Evolutionary conservation across 2,113 vertebrate genomes (phyloP).

Genomic region (Donacobius atricapilla): DNA sequence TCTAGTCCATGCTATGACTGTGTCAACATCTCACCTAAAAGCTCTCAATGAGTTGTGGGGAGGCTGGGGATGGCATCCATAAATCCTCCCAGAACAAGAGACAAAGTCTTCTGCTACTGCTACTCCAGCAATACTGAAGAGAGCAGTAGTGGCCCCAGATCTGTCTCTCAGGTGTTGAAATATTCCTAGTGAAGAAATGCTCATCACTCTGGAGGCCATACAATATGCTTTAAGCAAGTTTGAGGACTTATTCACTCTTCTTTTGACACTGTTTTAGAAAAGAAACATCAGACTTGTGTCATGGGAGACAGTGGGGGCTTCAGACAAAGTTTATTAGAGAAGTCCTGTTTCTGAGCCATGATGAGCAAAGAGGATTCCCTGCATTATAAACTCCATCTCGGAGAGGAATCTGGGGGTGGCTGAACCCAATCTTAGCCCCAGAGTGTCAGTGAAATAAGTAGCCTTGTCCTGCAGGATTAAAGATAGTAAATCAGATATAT

Average conservation of each 20-base stretch:
- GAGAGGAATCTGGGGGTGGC: too few species aligned
- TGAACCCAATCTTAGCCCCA: neutral
- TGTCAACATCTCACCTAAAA: neutral
- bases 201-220: neutral
- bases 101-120: neutral
- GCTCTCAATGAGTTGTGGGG: neutral
- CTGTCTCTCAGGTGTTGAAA: neutral
- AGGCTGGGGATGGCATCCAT: neutral
- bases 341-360: neutral
- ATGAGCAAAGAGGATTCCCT: neutral
- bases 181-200: neutral
- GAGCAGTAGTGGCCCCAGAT: neutral
- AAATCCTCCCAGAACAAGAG: neutral
- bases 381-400: neutral
- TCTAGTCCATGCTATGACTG: neutral
- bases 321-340: neutral
- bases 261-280: neutral
- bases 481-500: neutral
- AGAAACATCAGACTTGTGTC: neutral
- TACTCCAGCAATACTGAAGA: neutral
- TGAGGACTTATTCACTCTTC: neutral
- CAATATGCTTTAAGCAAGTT: neutral
- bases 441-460: neutral
- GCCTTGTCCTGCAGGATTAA: neutral
- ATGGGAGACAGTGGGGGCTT: neutral